Conservation (phyloP, 2,888 invertebrate species). For the Cheilosia scutellata region DNA sequence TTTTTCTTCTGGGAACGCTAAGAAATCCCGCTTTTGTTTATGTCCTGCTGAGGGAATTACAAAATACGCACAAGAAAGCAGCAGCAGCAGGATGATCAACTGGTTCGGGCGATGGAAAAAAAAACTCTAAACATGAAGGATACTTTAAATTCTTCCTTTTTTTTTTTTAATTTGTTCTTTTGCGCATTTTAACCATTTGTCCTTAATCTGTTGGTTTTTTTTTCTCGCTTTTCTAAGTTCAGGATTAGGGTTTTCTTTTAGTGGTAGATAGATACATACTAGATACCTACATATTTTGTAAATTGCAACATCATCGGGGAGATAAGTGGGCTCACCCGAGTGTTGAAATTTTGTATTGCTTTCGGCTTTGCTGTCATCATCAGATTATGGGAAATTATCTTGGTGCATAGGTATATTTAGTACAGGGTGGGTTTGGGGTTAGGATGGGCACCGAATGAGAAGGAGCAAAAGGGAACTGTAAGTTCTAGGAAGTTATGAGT, state of each 20-base stretch:
- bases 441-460: background rate
- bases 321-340: background rate
- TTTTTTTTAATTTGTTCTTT: conserved; percentile 1
- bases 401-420: background rate
- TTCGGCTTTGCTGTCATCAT: background rate
- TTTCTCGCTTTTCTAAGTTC: conserved; percentile 4
- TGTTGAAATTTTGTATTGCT: background rate
- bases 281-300: background rate
- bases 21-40: conserved; percentile 52
- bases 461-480: background rate
- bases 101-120: conserved; percentile 48
- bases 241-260: background rate
- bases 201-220: conserved; percentile 26
- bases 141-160: conserved; percentile 14
- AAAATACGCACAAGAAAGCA: conserved; percentile 43
- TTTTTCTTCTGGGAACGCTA: conserved; percentile 27
- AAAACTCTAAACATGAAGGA: conserved; percentile 25
- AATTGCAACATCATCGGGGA: background rate
- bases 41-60: conserved; percentile 46
- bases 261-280: background rate
- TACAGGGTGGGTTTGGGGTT: no score
- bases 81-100: conserved; percentile 39
- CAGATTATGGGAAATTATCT: background rate
- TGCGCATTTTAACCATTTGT: conserved; percentile 24
- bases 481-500: background rate